Conservation (phyloP, 1,140 invertebrate genomes). For the Helicorthomorpha holstii region DNA sequence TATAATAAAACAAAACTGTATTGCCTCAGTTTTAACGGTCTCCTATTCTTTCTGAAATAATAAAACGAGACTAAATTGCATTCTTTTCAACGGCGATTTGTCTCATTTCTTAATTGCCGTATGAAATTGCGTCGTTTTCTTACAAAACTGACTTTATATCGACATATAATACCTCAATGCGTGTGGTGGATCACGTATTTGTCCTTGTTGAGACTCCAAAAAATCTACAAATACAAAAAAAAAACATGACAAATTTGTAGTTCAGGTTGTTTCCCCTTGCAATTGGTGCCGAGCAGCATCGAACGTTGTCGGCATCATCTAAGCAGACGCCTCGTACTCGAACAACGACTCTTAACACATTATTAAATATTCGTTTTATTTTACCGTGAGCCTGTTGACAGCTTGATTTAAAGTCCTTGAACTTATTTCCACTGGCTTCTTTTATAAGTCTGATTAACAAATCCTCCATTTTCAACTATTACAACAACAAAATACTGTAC, state of each 20-base stretch:
- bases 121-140: background rate
- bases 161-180: conserved; percentile 39
- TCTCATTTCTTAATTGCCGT: background rate
- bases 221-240: conserved; percentile 42
- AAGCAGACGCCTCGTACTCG: no score
- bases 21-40: no score
- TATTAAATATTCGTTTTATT: background rate
- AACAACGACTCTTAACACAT: no score
- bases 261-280: background rate
- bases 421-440: conserved; percentile 19
- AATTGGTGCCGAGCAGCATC: background rate
- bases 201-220: conserved; percentile 56
- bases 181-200: conserved; percentile 58
- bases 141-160: background rate
- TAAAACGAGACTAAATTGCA: background rate
- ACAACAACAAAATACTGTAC: no score
- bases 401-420: conserved; percentile 16
- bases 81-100: background rate
- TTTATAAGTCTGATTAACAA: conserved; percentile 18
- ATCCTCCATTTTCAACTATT: conserved; percentile 25
- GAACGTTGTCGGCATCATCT: background rate
- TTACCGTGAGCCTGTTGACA: conserved; percentile 20
- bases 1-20: no score
- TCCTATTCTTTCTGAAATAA: no score
- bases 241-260: background rate